Conservation (phyloP, 2,797 vertebrate species). For the Nannoperca australis region DNA sequence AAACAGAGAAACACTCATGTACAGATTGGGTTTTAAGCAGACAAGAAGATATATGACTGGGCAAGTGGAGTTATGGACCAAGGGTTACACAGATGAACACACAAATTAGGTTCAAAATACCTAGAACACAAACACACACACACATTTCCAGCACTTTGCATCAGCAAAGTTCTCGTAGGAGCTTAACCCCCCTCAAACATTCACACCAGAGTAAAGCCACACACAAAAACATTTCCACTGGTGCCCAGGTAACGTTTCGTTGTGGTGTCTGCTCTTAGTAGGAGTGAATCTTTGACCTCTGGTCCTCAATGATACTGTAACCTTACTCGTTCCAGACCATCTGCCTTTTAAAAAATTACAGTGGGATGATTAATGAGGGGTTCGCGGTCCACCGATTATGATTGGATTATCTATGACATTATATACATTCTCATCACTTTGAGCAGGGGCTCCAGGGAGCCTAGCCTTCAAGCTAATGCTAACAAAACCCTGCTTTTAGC, state of each 20-base stretch:
- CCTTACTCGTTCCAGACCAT: slow-evolving; percentile 70
- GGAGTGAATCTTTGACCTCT: slow-evolving; percentile 61
- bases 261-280: slow-evolving; percentile 31
- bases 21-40: slow-evolving; percentile 34
- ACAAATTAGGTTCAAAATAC: background rate
- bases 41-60: slow-evolving; percentile 8
- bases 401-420: slow-evolving; percentile 82
- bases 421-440: slow-evolving; percentile 80
- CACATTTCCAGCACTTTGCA: slow-evolving; percentile 69
- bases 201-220: slow-evolving; percentile 37
- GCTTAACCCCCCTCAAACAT: background rate
- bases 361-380: slow-evolving; percentile 83
- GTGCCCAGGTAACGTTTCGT: slow-evolving; percentile 23
- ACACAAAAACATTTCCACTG: slow-evolving; percentile 1
- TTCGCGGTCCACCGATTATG: slow-evolving; percentile 65
- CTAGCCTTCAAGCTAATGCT: slow-evolving; percentile 70
- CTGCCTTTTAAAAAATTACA: slow-evolving; percentile 84
- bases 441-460: slow-evolving; percentile 75
- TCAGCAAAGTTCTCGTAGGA: slow-evolving; percentile 78
- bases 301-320: slow-evolving; percentile 59
- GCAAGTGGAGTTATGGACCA: slow-evolving; percentile 19
- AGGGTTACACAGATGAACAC: background rate
- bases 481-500: slow-evolving; percentile 82
- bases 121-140: slow-evolving; percentile 33
- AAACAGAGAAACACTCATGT: slow-evolving; percentile 38